Conservation (phyloP, 2,113 vertebrate species). For the Odontophorus gujanensis region DNA sequence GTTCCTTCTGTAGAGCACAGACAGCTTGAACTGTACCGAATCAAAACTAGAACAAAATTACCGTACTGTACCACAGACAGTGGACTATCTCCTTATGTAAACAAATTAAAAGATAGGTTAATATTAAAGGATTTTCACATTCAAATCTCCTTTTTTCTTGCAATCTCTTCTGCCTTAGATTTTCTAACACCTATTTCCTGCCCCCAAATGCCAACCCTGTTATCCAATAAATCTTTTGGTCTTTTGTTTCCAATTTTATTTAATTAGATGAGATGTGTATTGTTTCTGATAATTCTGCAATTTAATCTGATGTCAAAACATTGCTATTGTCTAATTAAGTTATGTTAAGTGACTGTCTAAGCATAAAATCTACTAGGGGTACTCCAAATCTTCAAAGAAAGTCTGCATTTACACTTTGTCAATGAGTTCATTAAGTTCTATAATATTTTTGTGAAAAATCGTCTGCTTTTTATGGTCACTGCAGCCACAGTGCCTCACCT, state of each 20-base stretch:
- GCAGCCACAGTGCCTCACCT: not conserved
- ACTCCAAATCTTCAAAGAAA: not conserved
- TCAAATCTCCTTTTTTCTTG: not conserved
- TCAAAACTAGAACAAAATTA: not conserved
- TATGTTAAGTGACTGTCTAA: too few relatives aligned
- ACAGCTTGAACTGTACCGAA: not conserved
- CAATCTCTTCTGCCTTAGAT: not conserved
- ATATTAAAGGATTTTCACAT: not conserved
- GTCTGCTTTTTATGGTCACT: accelerated
- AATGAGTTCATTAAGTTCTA: not conserved
- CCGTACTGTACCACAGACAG: not conserved
- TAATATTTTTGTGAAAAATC: not conserved
- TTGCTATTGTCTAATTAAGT: not conserved
- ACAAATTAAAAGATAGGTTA: not conserved
- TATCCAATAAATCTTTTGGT: not conserved
- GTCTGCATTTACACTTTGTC: not conserved
- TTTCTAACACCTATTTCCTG: not conserved
- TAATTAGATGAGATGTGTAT: not conserved
- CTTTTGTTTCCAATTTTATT: not conserved
- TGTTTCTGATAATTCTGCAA: not conserved
- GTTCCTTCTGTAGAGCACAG: not conserved
- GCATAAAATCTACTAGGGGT: not conserved
- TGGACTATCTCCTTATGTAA: not conserved
- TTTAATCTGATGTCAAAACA: not conserved
- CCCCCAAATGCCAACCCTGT: not conserved